Evolutionary conservation across 2,888 invertebrate genomes (phyloP).

Genomic region (Oligia fasciuncula): DNA sequence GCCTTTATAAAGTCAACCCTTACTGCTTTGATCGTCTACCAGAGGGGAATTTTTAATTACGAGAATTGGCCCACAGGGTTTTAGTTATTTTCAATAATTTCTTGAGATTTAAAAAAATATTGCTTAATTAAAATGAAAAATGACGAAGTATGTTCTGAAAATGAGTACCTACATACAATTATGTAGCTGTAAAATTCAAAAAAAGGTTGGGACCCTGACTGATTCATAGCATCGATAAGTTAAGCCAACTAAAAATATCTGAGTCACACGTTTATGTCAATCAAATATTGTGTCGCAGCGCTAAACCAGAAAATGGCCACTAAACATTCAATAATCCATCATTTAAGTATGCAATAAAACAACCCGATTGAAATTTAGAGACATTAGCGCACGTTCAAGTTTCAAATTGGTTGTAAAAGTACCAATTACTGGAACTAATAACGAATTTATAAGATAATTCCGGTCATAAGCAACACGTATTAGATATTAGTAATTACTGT

Average conservation of each 20-base stretch:
- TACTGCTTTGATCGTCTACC: too few relatives aligned
- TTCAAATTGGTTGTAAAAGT: constrained; percentile 58
- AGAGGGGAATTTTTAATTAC: too few relatives aligned
- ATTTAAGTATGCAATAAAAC: constrained; percentile 21
- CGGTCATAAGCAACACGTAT: constrained; percentile 50
- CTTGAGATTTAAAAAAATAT: too few relatives aligned
- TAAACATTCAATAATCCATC: constrained; percentile 38
- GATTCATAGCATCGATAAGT: neutral
- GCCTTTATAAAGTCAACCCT: neutral
- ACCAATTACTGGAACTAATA: constrained; percentile 47
- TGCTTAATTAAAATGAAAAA: too few relatives aligned
- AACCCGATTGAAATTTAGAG: constrained; percentile 43
- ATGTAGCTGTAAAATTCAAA: too few relatives aligned
- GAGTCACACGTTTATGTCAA: neutral
- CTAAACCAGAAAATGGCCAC: constrained; percentile 16
- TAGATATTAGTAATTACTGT: constrained; percentile 52
- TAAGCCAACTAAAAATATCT: constrained; percentile 11
- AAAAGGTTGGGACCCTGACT: neutral
- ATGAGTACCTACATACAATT: too few relatives aligned
- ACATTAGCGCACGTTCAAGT: constrained; percentile 42
- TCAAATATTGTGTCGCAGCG: constrained; percentile 4
- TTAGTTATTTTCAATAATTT: too few relatives aligned
- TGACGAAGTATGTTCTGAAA: too few relatives aligned
- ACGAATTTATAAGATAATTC: constrained; percentile 55
- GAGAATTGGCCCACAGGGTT: too few relatives aligned